These are phyloP conservation scores for Tragelaphus strepsiceros DNA, from an alignment of 2,113 vertebrate species.

Conservation along the genomic window DNA sequence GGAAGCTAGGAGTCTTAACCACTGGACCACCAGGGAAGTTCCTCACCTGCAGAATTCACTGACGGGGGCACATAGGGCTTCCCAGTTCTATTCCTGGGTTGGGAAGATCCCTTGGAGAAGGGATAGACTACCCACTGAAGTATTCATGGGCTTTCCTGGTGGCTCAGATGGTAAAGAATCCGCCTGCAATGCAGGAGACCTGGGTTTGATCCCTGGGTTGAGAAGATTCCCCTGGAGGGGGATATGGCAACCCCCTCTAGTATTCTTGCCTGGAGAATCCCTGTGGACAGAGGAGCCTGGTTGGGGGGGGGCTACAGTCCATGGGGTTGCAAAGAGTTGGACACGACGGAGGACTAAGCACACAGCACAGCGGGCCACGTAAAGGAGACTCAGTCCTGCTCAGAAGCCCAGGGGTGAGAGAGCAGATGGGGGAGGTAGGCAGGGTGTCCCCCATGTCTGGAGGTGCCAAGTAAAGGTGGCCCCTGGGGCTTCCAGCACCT, in stretches of 20 bases:
- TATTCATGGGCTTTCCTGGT: background rate
- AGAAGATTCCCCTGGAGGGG: background rate
- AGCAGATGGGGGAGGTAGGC: too few species aligned
- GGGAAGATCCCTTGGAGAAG: background rate
- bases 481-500: background rate
- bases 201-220: background rate
- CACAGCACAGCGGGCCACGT: background rate
- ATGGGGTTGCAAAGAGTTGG: background rate
- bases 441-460: background rate
- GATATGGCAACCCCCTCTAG: rapidly evolving
- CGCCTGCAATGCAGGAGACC: background rate
- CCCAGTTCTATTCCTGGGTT: background rate
- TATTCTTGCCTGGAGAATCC: background rate
- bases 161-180: background rate
- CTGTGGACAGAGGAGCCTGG: background rate
- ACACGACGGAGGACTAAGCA: rapidly evolving
- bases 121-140: background rate
- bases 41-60: background rate
- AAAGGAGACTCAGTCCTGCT: background rate
- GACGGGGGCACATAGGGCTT: background rate
- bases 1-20: background rate
- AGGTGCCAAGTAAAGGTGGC: background rate
- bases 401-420: background rate
- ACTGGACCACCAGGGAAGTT: background rate
- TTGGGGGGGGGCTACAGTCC: background rate